Conservation (phyloP, 2,113 vertebrate genomes). For the Nibea albiflora region DNA sequence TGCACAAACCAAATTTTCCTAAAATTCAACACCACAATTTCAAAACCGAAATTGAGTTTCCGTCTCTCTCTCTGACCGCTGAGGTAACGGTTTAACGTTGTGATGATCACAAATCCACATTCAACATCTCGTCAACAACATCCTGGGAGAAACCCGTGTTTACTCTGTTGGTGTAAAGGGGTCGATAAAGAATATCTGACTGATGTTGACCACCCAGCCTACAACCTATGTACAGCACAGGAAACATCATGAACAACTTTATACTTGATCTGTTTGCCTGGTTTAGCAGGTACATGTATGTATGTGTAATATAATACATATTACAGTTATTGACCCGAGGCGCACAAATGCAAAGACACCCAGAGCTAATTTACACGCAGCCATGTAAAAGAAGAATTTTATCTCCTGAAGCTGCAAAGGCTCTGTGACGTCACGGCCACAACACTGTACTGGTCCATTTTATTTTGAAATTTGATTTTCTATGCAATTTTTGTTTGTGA, state of each 20-base stretch:
- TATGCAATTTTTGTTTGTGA: conserved; percentile 21
- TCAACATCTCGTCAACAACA: not conserved
- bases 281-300: not conserved
- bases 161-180: not conserved
- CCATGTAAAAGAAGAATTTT: conserved; percentile 35
- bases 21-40: conserved; percentile 7
- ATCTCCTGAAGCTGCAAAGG: conserved; percentile 35
- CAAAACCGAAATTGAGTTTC: conserved; percentile 1
- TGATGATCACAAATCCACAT: not conserved
- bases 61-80: not conserved
- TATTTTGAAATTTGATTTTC: conserved; percentile 15
- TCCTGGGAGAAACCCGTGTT: conserved; percentile 10
- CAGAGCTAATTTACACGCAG: conserved; percentile 26
- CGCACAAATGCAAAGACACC: not conserved
- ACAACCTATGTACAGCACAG: not conserved
- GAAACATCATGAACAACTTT: not conserved
- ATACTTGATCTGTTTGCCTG: not conserved
- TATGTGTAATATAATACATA: conserved; percentile 4
- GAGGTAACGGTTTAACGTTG: not conserved
- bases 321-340: conserved; percentile 3
- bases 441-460: too few relatives aligned
- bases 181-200: conserved; percentile 7
- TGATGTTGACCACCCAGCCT: not conserved
- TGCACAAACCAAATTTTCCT: not conserved
- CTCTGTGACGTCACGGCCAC: too few relatives aligned